phyloP scores from a whole-genome alignment of 1,140 invertebrate genomes.

The Littorina saxatilis region DNA sequence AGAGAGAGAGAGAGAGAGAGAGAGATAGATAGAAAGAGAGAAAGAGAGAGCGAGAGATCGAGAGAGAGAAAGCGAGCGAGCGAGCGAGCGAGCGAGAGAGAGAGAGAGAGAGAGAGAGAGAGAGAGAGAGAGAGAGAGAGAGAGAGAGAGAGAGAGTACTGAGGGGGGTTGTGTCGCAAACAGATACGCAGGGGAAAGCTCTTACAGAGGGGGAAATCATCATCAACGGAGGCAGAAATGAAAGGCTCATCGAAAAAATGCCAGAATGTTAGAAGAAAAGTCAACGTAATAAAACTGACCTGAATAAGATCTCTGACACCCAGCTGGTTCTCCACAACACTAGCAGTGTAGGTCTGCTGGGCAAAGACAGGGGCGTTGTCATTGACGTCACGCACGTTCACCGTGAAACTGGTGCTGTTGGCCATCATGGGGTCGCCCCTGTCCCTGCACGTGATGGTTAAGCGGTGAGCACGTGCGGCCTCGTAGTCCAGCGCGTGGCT shows the following conservation, averaged over 20 bases:
- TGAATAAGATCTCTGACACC: constrained; percentile 32
- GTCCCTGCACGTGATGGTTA: constrained; percentile 79
- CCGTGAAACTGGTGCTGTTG: constrained; percentile 92
- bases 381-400: constrained; percentile 93
- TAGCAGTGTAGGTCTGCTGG: constrained; percentile 92
- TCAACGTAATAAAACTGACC: too few relatives aligned
- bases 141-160: neutral
- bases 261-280: too few relatives aligned
- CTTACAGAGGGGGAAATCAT: too few relatives aligned
- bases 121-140: neutral
- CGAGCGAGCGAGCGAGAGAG: too few relatives aligned
- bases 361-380: constrained; percentile 96
- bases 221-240: too few relatives aligned
- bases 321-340: constrained; percentile 44
- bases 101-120: constrained; percentile 15
- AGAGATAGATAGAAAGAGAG: too few relatives aligned
- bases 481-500: constrained; percentile 50
- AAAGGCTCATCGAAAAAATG: too few relatives aligned
- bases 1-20: too few relatives aligned
- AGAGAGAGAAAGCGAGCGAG: too few relatives aligned
- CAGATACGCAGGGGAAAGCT: too few relatives aligned
- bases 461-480: constrained; percentile 56
- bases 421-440: constrained; percentile 83
- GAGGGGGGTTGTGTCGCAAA: too few relatives aligned
- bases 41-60: too few relatives aligned